Conservation (phyloP, 2,797 vertebrate genomes). For the Apodemus agrarius region DNA sequence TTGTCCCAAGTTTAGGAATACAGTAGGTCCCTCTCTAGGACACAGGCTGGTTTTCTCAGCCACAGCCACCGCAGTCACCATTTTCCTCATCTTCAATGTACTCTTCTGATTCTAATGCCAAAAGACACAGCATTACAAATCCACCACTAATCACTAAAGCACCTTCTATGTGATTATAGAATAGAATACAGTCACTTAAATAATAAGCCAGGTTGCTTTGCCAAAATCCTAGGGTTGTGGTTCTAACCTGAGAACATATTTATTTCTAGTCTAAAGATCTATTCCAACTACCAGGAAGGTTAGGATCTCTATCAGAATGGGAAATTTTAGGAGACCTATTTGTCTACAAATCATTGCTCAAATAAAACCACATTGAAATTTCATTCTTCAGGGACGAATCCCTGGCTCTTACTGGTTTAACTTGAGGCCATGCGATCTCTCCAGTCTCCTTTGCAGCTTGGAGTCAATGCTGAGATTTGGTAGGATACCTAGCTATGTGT, state of each 20-base stretch:
- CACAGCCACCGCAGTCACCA: neutral
- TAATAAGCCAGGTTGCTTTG: neutral
- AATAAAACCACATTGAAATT: slow-evolving; percentile 35
- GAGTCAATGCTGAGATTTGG: neutral
- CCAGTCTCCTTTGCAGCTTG: neutral
- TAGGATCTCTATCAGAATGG: neutral
- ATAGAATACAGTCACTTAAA: neutral
- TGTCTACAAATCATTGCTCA: neutral
- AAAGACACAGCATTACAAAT: neutral
- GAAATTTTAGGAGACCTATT: neutral
- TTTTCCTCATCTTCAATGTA: slow-evolving; percentile 42
- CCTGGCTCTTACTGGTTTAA: neutral
- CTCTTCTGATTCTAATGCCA: neutral
- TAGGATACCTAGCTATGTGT: neutral
- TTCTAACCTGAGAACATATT: slow-evolving; percentile 13
- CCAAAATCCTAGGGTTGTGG: neutral
- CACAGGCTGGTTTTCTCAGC: slow-evolving; percentile 44
- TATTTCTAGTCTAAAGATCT: slow-evolving; percentile 5
- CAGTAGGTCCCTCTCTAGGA: neutral
- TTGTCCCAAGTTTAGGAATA: slow-evolving; percentile 73
- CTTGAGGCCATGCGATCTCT: neutral
- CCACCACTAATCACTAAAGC: slow-evolving; percentile 31
- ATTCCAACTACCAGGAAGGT: neutral
- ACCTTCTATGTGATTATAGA: neutral
- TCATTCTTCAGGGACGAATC: neutral